Evolutionary conservation across 2,888 invertebrate genomes (phyloP), one percentile per base, ranked within the genome.

Genomic region (Candidula unifasciata): DNA sequence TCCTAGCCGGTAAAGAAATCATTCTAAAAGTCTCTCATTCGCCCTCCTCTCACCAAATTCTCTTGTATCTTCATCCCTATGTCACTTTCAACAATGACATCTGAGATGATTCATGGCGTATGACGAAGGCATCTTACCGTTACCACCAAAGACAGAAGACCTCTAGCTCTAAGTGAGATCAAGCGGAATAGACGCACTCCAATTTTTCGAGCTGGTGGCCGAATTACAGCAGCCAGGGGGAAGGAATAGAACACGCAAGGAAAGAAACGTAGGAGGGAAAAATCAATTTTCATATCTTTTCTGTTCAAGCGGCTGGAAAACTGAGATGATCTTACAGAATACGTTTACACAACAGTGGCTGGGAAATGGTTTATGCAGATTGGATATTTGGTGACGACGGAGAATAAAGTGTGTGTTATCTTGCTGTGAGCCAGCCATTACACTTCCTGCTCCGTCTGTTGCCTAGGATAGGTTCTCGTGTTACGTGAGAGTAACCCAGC

Each of bases 211-310:
- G 52, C n/a, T 52, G 27, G 24, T 44, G 27, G 27, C 54, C 0
- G 30, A 18, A 6, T 33, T 54, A 27, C 30, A 54, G 30, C 74
- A 27, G 30, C 27, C 30, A 16, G 52, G 21, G 60, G 30, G 33
- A 33, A 35, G 13, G 0, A n/a, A 24, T 35, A 2, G 35, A 60
- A 33, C 27, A 64, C 1, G 21, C 21, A 24, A 24, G 37, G 33
- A 57, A 35, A 1, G 30, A 64, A 0, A 16, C 6, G 77, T 24
- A 35, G 60, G 30, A 18, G 13, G 37, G 3, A 68, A 52, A 68
- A 79, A 64, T 78, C 79, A 79, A 79, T 79, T 79, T 79, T 66
- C 44, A 79, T 68, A 54, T 77, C 3, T 66, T 64, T 79, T 30
- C 64, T 64, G 37, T 44, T 79, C 44, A 64, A 18, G 18, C 37